A percentile compares a stretch with the other conserved stretches of the same genome.
Evolutionary conservation across 2,888 invertebrate genomes (phyloP).

Genomic region (Tachina fera): DNA sequence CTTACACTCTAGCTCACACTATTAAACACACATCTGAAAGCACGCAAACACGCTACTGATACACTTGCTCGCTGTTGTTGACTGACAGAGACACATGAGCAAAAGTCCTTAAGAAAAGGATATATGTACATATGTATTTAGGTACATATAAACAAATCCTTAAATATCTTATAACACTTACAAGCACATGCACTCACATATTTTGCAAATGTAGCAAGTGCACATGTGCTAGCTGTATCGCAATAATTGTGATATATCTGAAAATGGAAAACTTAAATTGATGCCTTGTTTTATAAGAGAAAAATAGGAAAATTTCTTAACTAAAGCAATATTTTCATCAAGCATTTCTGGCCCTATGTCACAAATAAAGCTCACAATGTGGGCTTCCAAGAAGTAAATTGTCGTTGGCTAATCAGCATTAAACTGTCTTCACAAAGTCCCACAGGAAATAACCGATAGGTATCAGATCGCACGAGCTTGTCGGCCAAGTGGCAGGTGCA

Average conservation of each 20-base stretch:
- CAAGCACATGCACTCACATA: neutral
- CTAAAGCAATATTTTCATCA: neutral
- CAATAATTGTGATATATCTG: constrained; percentile 2
- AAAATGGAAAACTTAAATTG: neutral
- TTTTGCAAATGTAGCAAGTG: constrained; percentile 27
- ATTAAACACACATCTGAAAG: constrained; percentile 15
- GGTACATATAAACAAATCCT: too few species aligned
- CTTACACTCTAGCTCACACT: constrained; percentile 49
- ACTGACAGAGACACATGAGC: constrained; percentile 46
- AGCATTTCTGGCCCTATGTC: too few species aligned
- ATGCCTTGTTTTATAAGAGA: neutral
- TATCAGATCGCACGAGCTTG: too few species aligned
- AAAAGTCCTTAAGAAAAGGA: constrained; percentile 57
- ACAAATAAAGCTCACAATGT: too few species aligned
- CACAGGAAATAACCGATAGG: too few species aligned
- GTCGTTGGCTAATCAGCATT: too few species aligned
- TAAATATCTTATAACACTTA: constrained; percentile 57
- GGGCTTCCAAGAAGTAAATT: too few species aligned
- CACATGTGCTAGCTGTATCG: neutral
- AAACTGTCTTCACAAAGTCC: too few species aligned
- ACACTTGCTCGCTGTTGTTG: constrained; percentile 29
- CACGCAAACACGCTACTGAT: neutral
- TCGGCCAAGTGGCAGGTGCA: too few species aligned
- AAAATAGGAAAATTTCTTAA: neutral
- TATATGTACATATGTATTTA: constrained; percentile 9